A percentile compares a stretch with the other conserved stretches of the same genome.
Evolutionary conservation across 2,797 vertebrate genomes (phyloP).

Genomic region (Leptoclinus maculatus): DNA sequence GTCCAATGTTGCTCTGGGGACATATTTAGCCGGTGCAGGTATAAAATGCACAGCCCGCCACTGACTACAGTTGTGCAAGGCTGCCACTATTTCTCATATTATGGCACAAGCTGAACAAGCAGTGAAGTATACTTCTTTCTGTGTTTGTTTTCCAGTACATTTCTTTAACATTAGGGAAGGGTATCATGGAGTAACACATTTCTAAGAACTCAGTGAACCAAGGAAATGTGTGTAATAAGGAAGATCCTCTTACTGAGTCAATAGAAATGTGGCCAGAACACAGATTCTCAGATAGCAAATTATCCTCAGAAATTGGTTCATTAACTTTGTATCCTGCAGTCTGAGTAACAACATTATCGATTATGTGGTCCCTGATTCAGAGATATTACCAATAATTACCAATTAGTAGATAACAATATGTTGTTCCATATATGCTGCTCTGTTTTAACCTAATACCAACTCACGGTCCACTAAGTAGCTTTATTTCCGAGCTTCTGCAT

Average conservation of each 20-base stretch:
- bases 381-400: not conserved
- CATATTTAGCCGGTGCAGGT: too few relatives aligned
- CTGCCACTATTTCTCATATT: conserved; percentile 23
- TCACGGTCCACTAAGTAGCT: not conserved
- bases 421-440: not conserved
- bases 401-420: not conserved
- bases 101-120: conserved; percentile 2
- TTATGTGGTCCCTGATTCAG: not conserved
- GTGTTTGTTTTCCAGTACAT: not conserved
- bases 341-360: not conserved
- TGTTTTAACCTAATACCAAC: not conserved
- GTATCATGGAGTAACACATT: conserved; percentile 33
- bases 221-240: not conserved
- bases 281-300: conserved; percentile 7
- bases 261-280: not conserved
- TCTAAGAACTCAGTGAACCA: not conserved
- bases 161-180: conserved; percentile 18
- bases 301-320: conserved; percentile 4
- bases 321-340: not conserved
- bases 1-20: too few relatives aligned
- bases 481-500: not conserved
- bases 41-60: too few relatives aligned
- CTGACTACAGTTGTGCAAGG: conserved; percentile 15
- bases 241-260: not conserved
- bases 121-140: conserved; percentile 2